Evolutionary conservation across 1,140 invertebrate species (phyloP).

Genomic region (Scaptomyza montana): DNA sequence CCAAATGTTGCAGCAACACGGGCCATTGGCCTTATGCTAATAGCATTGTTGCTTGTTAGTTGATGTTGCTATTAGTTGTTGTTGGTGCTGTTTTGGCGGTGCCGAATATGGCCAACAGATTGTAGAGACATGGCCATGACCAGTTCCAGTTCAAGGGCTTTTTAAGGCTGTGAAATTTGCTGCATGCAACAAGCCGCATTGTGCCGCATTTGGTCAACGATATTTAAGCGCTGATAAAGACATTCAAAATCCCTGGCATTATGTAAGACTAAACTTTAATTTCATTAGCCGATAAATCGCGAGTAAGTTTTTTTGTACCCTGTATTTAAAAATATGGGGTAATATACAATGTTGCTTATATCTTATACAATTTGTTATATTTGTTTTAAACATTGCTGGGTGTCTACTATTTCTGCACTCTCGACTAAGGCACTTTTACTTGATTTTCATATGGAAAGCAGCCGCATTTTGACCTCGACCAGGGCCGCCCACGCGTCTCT

Average conservation of each 20-base stretch:
- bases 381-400: background rate
- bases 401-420: background rate
- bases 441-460: conserved; percentile 44
- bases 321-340: background rate
- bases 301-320: conserved; percentile 7
- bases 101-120: conserved; percentile 55
- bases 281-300: conserved; percentile 61
- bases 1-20: conserved; percentile 10
- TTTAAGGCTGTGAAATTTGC: conserved; percentile 55
- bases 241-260: conserved; percentile 42
- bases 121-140: conserved; percentile 56
- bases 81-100: conserved; percentile 50
- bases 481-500: conserved; percentile 25
- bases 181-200: conserved; percentile 23
- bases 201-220: conserved; percentile 44
- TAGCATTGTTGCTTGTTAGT: conserved; percentile 7
- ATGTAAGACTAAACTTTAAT: conserved; percentile 31
- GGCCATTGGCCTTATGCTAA: conserved; percentile 51
- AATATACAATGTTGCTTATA: too few relatives aligned
- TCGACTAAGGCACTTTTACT: background rate
- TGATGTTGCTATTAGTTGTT: background rate
- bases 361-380: too few relatives aligned
- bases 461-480: conserved; percentile 31
- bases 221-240: conserved; percentile 55
- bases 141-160: conserved; percentile 73